Conservation (phyloP, 2,797 vertebrate genomes). For the Melanotaenia boesemani region DNA sequence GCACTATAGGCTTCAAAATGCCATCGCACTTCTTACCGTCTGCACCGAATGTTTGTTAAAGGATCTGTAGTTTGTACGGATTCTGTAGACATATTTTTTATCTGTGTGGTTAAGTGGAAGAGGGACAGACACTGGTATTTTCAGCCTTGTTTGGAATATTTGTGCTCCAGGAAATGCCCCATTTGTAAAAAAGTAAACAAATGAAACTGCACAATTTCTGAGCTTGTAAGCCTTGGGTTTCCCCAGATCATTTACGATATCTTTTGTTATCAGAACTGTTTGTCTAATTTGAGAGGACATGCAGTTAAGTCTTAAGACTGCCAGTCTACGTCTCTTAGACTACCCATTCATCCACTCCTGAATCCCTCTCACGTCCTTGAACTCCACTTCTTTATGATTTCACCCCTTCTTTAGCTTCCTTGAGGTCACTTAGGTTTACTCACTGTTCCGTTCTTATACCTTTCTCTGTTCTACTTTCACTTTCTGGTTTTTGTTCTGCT, state of each 20-base stretch:
- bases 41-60: neutral
- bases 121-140: constrained; percentile 37
- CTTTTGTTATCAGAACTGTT: constrained; percentile 21
- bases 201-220: constrained; percentile 13
- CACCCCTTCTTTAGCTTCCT: neutral
- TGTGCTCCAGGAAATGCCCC: constrained; percentile 72
- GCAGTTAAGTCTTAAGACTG: neutral
- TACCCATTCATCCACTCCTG: neutral
- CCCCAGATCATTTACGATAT: constrained; percentile 15
- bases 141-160: constrained; percentile 50
- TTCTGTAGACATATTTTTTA: constrained; percentile 7
- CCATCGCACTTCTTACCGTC: constrained; percentile 5
- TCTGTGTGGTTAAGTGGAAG: neutral
- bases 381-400: neutral
- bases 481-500: neutral
- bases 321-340: constrained; percentile 1
- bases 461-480: neutral
- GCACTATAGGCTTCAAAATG: neutral
- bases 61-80: neutral
- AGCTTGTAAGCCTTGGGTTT: constrained; percentile 18
- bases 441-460: neutral
- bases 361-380: neutral
- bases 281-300: neutral
- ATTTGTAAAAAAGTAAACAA: constrained; percentile 37
- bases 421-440: neutral